Percentiles rank a stretch among this genome's conserved stretches.
These are phyloP conservation scores for Aurelia sp. DNA, from an alignment of 30 jellyfish, hydroid and myxozoan genomes.

Conservation along the genomic window DNA sequence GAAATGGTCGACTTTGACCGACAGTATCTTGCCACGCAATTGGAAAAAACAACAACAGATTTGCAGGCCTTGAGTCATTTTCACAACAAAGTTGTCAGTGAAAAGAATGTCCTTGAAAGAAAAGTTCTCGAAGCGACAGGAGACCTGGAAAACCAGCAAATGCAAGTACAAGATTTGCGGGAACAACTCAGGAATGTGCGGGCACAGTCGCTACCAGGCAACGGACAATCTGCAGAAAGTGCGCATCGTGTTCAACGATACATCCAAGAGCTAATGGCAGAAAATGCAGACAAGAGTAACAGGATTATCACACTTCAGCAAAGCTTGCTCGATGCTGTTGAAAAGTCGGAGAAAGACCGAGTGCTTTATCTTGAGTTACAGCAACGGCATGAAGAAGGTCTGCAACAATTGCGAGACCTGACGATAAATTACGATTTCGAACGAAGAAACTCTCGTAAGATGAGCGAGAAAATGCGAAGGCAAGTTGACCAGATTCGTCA, in stretches of 20 bases:
- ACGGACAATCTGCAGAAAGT: not conserved
- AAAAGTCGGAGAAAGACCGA: slow-evolving; percentile 58
- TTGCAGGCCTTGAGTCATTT: slow-evolving; percentile 60
- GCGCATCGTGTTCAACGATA: slow-evolving; percentile 44
- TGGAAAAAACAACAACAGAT: slow-evolving; percentile 80
- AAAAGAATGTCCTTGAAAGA: slow-evolving; percentile 76
- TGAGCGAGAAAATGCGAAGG: slow-evolving; percentile 75
- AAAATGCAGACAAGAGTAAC: slow-evolving; percentile 70
- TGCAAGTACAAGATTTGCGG: slow-evolving; percentile 54
- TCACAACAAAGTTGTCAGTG: slow-evolving; percentile 70
- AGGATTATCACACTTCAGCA: slow-evolving; percentile 75
- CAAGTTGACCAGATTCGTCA: slow-evolving; percentile 67
- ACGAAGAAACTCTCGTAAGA: slow-evolving; percentile 77
- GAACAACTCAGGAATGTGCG: slow-evolving; percentile 42
- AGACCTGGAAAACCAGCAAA: slow-evolving; percentile 58
- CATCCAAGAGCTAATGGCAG: slow-evolving; percentile 72
- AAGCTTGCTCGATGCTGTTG: slow-evolving; percentile 58
- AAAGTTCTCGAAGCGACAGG: slow-evolving; percentile 63
- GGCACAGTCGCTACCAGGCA: not conserved
- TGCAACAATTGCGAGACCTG: slow-evolving; percentile 82
- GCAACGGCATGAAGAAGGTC: slow-evolving; percentile 70
- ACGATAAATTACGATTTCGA: slow-evolving; percentile 88
- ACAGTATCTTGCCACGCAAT: slow-evolving; percentile 72
- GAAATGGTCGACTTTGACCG: slow-evolving; percentile 93
- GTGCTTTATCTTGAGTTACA: slow-evolving; percentile 58